Conservation (phyloP, 2,113 vertebrate species). For the Cebus imitator region DNA sequence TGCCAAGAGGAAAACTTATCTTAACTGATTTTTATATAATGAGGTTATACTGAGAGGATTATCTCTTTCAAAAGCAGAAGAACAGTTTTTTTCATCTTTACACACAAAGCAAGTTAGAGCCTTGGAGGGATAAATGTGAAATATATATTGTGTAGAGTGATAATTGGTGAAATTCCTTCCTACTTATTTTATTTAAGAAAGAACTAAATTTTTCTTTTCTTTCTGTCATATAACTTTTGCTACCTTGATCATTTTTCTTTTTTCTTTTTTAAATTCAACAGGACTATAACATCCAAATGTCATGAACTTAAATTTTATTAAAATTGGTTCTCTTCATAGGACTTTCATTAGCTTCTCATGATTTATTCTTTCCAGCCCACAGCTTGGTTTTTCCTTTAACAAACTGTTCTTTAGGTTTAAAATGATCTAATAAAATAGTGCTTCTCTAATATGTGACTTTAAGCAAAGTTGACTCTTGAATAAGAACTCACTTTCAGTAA, state of each 20-base stretch:
- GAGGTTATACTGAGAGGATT: background rate
- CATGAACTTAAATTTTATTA: conserved; percentile 39
- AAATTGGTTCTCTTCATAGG: conserved; percentile 27
- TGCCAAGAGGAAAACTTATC: background rate
- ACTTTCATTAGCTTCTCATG: background rate
- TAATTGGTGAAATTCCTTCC: background rate
- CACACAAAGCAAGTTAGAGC: background rate
- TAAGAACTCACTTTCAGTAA: background rate
- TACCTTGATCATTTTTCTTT: background rate
- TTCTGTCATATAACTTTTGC: conserved; percentile 10
- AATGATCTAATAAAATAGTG: background rate
- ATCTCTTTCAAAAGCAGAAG: background rate
- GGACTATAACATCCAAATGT: background rate
- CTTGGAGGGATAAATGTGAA: background rate
- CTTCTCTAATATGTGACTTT: background rate
- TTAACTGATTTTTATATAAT: background rate
- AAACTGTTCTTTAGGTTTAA: background rate
- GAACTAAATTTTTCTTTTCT: background rate
- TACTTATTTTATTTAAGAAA: background rate
- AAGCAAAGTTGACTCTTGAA: background rate
- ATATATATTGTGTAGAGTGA: background rate
- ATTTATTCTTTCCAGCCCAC: background rate
- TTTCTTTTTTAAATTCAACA: background rate
- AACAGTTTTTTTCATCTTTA: background rate
- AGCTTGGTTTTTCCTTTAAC: background rate